Conservation (phyloP, 2,888 invertebrate genomes). For the Morpho achilles region DNA sequence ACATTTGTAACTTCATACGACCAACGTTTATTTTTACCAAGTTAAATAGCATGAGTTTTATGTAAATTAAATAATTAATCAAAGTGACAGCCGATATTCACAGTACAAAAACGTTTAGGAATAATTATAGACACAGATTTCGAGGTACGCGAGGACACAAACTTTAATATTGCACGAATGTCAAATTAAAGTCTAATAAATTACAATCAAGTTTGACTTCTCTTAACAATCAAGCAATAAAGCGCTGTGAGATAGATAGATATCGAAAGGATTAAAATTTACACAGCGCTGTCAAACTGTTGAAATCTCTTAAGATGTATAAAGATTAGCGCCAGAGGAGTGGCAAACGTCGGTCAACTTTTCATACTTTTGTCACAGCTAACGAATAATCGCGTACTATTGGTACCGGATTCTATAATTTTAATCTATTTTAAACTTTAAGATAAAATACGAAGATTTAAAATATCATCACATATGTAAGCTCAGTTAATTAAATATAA, state of each 20-base stretch:
- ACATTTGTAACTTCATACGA: background rate
- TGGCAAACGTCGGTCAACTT: slow-evolving; percentile 26
- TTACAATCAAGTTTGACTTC: slow-evolving; percentile 18
- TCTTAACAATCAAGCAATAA: slow-evolving; percentile 8
- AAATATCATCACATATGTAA: background rate
- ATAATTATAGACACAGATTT: slow-evolving; percentile 10
- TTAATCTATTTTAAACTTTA: slow-evolving; percentile 7
- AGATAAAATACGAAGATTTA: background rate
- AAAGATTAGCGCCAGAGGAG: slow-evolving; percentile 24
- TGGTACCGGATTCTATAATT: slow-evolving; percentile 8
- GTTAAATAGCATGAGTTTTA: slow-evolving; percentile 9
- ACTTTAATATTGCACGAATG: slow-evolving; percentile 20
- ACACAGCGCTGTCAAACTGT: slow-evolving; percentile 19
- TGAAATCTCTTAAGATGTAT: slow-evolving; percentile 19
- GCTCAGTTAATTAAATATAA: no score
- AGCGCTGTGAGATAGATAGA: slow-evolving; percentile 15
- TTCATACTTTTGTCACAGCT: slow-evolving; percentile 24
- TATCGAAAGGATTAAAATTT: slow-evolving; percentile 16
- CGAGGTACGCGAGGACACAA: slow-evolving; percentile 11
- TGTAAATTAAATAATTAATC: slow-evolving; percentile 18
- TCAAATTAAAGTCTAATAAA: slow-evolving; percentile 24
- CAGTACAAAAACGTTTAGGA: slow-evolving; percentile 12
- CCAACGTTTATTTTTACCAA: background rate
- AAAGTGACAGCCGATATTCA: slow-evolving; percentile 11
- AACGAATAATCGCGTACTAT: slow-evolving; percentile 5